A percentile compares a stretch with the other conserved stretches of the same genome.
phyloP scores from a whole-genome alignment of 2,888 invertebrate species.

The Lasioglossum oenotherae region DNA sequence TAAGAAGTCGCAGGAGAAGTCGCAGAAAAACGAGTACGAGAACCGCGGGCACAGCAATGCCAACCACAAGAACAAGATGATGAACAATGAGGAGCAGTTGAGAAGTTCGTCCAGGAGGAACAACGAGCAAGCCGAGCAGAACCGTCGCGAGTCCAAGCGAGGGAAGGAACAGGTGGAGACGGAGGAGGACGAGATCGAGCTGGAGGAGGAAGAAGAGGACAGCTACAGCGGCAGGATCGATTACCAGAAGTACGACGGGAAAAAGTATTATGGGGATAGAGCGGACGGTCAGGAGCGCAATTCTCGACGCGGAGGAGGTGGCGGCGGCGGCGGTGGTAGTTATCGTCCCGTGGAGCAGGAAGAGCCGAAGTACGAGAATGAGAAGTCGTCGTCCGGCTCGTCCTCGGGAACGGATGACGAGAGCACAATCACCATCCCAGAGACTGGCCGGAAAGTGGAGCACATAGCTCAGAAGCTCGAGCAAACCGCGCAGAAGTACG shows the following conservation, averaged over 20 bases:
- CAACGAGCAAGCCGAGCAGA: conserved; percentile 52
- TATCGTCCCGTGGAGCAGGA: conserved; percentile 50
- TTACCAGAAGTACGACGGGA: conserved; percentile 73
- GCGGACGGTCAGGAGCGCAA: conserved; percentile 62
- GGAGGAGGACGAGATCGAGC: conserved; percentile 79
- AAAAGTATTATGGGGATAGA: conserved; percentile 77
- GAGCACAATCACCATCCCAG: conserved; percentile 82
- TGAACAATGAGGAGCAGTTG: conserved; percentile 53
- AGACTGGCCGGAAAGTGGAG: conserved; percentile 81
- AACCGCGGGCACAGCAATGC: conserved; percentile 53
- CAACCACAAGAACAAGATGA: conserved; percentile 67
- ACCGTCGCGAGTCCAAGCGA: conserved; percentile 54
- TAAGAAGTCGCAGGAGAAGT: conserved; percentile 63
- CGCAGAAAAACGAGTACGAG: conserved; percentile 75
- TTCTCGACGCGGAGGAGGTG: conserved; percentile 27
- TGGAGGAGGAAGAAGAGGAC: conserved; percentile 77
- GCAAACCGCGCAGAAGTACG: conserved; percentile 83
- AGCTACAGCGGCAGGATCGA: conserved; percentile 71
- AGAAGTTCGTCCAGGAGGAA: conserved; percentile 54
- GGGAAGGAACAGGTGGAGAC: conserved; percentile 74
- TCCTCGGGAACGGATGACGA: conserved; percentile 81
- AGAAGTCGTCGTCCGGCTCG: conserved; percentile 76
- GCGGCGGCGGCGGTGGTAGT: neutral
- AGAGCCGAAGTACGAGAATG: conserved; percentile 77
- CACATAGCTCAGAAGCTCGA: conserved; percentile 83